Percentiles rank a stretch among this genome's conserved stretches.
These are phyloP conservation scores for Bombus breviceps DNA, from an alignment of 1,140 invertebrate genomes.

Conservation along the genomic window DNA sequence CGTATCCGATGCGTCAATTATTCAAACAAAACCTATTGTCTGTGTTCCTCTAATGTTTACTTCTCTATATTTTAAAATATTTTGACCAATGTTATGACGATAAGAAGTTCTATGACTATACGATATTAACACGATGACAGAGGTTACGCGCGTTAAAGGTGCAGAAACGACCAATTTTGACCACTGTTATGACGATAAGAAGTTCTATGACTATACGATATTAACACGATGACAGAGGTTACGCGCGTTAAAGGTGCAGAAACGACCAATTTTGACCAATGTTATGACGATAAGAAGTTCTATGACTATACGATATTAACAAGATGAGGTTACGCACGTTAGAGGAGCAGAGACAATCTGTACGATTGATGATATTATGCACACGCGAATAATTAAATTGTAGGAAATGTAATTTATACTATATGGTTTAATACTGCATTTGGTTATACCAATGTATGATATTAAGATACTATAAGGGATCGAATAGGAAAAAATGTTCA, in stretches of 20 bases:
- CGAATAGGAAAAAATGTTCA: slow-evolving; percentile 11
- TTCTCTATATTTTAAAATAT: not conserved
- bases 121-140: not conserved
- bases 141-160: not conserved
- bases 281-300: too few relatives aligned
- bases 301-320: not conserved
- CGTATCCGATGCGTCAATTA: not conserved
- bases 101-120: too few relatives aligned
- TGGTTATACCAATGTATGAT: slow-evolving; percentile 22
- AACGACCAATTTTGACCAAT: not conserved
- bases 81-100: not conserved
- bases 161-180: not conserved
- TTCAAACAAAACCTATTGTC: not conserved
- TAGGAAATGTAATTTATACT: slow-evolving; percentile 33
- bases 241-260: not conserved
- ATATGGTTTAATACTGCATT: slow-evolving; percentile 46
- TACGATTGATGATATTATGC: slow-evolving; percentile 1
- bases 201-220: too few relatives aligned
- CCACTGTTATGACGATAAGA: too few relatives aligned
- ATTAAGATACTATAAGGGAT: slow-evolving; percentile 3
- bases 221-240: not conserved
- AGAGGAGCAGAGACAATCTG: not conserved
- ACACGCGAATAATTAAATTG: slow-evolving; percentile 22
- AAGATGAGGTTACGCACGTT: not conserved
- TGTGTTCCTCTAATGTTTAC: not conserved